Evolutionary conservation across 1,140 invertebrate genomes (phyloP), one percentile per base, ranked within the genome.

Genomic region (Drosophila serrata): DNA sequence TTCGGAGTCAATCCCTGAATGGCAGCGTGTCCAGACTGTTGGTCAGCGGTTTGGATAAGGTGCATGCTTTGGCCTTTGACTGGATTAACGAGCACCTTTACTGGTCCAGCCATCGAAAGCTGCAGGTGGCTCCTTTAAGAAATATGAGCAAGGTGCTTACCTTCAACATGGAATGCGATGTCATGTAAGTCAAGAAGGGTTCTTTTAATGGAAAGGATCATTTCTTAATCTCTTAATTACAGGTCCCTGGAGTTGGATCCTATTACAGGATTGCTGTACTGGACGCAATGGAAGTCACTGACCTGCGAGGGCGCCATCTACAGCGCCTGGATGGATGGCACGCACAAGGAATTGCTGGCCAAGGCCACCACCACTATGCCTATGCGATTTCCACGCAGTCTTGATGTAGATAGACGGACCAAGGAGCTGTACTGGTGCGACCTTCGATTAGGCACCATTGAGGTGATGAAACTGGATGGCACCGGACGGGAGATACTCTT

Each of bases 381-480:
- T 0, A 94, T 98, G 67, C 93, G 95, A 45, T 98, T 97, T 96
- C 98, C 98, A 3, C 97, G 96, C 93, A 97, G 97, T 15, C 93
- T 99, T 15, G 95, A 97, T 5, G 95, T 99, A 39, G 97, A 99
- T 92, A 95, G 95, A 75, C 94, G 95, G 19, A 95, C 94, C 22
- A 94, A 96, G 29, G 93, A 95, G 65, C 93, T 96, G 4, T 96
- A 97, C 79, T 97, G 98, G 95, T 95, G 97, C 9, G 96, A 97
- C 79, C 94, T 84, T 2, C 76, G 67, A 9, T 55, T 79, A 33
- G 75, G 82, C 19, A 90, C 88, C 31, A 96, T 98, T 4, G 97
- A 98, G 92, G 95, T 96, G 2, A 94, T 98, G 59, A 94, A 95
- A 65, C 93, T 98, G 43, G 94, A 97, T 86, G 96, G 96, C 8